These are phyloP conservation scores for Amblyteles armatorius DNA, from an alignment of 2,888 invertebrate genomes.

Conservation along the genomic window DNA sequence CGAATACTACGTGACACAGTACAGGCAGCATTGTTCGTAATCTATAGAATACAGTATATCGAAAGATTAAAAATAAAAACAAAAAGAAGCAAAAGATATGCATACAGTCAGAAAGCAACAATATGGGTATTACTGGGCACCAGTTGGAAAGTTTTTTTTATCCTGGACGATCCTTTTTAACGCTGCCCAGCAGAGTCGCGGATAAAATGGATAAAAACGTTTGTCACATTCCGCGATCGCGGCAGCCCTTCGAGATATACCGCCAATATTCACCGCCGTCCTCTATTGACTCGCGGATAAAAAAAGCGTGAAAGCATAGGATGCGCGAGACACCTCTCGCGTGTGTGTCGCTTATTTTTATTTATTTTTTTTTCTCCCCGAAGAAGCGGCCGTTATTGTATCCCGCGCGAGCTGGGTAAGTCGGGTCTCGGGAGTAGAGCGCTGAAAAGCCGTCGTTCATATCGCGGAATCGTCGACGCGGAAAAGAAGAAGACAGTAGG, in stretches of 20 bases:
- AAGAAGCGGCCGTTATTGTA: background rate
- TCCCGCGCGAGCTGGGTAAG: slow-evolving; percentile 18
- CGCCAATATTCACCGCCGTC: background rate
- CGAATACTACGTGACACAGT: background rate
- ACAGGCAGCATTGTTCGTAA: slow-evolving; percentile 25
- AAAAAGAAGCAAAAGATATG: background rate
- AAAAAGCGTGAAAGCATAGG: background rate
- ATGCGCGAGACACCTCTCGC: background rate
- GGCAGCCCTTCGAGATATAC: background rate
- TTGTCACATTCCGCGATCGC: slow-evolving; percentile 4
- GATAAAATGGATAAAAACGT: slow-evolving; percentile 20
- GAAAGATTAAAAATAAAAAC: slow-evolving; percentile 22
- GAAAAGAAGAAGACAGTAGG: slow-evolving; percentile 35
- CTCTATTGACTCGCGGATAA: slow-evolving; percentile 1
- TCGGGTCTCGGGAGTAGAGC: slow-evolving; percentile 28
- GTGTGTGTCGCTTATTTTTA: background rate
- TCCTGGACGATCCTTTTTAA: slow-evolving; percentile 12
- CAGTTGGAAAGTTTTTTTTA: slow-evolving; percentile 4
- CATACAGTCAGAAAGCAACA: slow-evolving; percentile 25
- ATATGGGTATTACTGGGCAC: slow-evolving; percentile 29
- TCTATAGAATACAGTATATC: slow-evolving; percentile 9
- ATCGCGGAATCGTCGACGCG: slow-evolving; percentile 46
- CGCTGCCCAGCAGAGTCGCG: background rate
- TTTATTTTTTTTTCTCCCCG: background rate
- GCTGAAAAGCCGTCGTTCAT: slow-evolving; percentile 39